Evolutionary conservation across 2,113 vertebrate species (phyloP).

Genomic region (Caretta caretta): DNA sequence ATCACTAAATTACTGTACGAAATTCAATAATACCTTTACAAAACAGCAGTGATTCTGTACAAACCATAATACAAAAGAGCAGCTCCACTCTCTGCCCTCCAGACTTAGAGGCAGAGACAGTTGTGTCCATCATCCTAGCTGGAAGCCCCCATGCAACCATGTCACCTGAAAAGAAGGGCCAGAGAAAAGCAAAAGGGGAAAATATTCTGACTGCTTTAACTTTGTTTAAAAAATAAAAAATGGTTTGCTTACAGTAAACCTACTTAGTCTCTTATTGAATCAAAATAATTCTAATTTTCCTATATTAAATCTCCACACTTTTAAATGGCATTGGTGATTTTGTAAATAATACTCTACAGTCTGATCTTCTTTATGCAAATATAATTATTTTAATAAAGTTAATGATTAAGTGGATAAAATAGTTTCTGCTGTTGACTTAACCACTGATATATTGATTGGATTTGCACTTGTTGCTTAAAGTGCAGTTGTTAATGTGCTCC

Average conservation of each 20-base stretch:
- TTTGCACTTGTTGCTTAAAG: neutral
- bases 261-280: neutral
- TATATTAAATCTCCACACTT: conserved; percentile 56
- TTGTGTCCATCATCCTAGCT: neutral
- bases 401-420: conserved; percentile 53
- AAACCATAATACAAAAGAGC: neutral
- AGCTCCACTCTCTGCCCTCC: neutral
- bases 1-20: neutral
- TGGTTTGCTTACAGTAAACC: neutral
- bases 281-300: conserved; percentile 6
- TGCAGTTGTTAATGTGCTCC: fast-evolving
- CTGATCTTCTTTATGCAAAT: conserved; percentile 63
- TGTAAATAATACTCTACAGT: conserved; percentile 64
- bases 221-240: neutral
- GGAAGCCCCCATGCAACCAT: neutral
- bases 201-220: neutral
- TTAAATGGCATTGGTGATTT: conserved; percentile 42
- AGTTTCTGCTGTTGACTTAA: conserved; percentile 11
- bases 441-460: neutral
- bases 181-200: neutral
- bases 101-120: neutral
- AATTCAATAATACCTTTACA: neutral
- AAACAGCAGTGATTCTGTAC: neutral
- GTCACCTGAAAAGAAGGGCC: neutral
- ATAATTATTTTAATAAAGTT: conserved; percentile 69